Evolutionary conservation across 2,888 invertebrate genomes (phyloP).

Genomic region (Pilophorus perplexus): DNA sequence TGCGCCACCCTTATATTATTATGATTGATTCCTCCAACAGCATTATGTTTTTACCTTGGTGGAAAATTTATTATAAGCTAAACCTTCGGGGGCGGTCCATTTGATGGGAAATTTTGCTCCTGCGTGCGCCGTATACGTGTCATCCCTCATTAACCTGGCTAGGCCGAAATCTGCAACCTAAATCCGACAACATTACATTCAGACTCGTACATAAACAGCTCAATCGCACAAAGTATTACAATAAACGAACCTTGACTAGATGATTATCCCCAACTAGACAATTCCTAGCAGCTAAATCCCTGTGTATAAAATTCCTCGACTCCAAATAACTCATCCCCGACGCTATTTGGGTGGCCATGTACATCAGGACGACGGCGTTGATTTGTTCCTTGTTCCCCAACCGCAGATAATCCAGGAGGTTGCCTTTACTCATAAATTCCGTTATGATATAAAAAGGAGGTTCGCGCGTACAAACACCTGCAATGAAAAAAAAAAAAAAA

Average conservation of each 20-base stretch:
- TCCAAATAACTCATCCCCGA: conserved; percentile 99
- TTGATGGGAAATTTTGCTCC: conserved; percentile 99
- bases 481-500: conserved; percentile 13
- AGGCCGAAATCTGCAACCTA: conserved; percentile 95
- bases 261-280: conserved; percentile 97
- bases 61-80: conserved; percentile 98
- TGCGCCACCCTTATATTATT: background rate
- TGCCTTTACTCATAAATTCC: conserved; percentile 98
- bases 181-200: background rate
- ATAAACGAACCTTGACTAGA: conserved; percentile 70
- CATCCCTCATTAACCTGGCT: conserved; percentile 95
- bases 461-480: conserved; percentile 92
- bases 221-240: background rate
- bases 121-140: conserved; percentile 98
- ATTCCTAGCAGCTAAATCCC: conserved; percentile 98
- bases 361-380: conserved; percentile 93
- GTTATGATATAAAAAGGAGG: conserved; percentile 99
- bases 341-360: conserved; percentile 99
- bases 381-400: conserved; percentile 81
- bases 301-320: conserved; percentile 91
- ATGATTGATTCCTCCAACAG: background rate
- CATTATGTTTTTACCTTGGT: conserved; percentile 61
- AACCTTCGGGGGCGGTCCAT: conserved; percentile 99
- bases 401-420: conserved; percentile 91
- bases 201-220: background rate